Evolutionary conservation across 2,113 vertebrate genomes (phyloP).

Genomic region (Acrocephalus arundinaceus): DNA sequence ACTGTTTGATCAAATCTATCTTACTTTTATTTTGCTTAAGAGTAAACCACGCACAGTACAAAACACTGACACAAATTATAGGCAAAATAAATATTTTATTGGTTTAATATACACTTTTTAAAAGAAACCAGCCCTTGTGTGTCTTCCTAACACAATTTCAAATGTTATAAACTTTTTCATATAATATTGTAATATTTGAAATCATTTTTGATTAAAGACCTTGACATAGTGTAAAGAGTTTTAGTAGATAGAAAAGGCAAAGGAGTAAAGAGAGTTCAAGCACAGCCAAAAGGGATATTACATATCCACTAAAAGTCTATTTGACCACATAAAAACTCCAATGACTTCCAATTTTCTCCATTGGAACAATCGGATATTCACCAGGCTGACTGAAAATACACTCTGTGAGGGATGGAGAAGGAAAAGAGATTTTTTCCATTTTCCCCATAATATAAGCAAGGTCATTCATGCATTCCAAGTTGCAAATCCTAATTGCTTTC

Average conservation of each 20-base stretch:
- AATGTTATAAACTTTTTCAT: conserved; percentile 68
- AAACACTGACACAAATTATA: conserved; percentile 56
- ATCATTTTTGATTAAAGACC: conserved; percentile 72
- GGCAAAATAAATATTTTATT: conserved; percentile 89
- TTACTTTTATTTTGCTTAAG: not conserved
- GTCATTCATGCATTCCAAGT: conserved; percentile 54
- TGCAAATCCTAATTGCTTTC: conserved; percentile 51
- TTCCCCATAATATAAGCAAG: conserved; percentile 45
- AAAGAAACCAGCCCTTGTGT: conserved; percentile 77
- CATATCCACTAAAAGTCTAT: conserved; percentile 41
- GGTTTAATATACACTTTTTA: conserved; percentile 68
- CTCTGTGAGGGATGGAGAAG: not conserved
- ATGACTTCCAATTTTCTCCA: conserved; percentile 2
- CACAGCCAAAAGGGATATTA: conserved; percentile 55
- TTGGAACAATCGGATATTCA: conserved; percentile 4
- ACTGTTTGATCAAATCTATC: not conserved
- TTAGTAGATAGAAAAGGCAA: conserved; percentile 58
- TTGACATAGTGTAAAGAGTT: conserved; percentile 61
- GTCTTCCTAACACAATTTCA: conserved; percentile 71
- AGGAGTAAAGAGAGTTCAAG: conserved; percentile 54
- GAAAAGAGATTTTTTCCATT: conserved; percentile 46
- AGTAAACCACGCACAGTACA: not conserved
- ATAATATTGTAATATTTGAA: conserved; percentile 68
- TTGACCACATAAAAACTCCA: conserved; percentile 52
- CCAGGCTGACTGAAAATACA: conserved; percentile 55